These are phyloP conservation scores for Leptosomus discolor DNA, from an alignment of 2,113 vertebrate species.

Conservation along the genomic window DNA sequence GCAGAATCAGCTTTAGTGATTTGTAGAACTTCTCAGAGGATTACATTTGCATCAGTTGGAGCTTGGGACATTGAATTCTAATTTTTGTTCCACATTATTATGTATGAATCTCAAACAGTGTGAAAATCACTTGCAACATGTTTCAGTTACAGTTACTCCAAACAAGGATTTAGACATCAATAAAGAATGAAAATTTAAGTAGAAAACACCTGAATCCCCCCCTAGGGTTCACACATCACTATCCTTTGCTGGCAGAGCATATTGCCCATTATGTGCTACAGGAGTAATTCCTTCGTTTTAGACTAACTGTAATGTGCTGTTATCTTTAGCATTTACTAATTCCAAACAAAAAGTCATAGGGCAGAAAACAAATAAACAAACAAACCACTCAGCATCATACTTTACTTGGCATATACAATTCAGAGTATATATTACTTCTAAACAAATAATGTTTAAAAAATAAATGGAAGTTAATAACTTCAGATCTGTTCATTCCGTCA, in stretches of 20 bases:
- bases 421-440: not conserved
- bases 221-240: not conserved
- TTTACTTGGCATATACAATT: not conserved
- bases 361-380: not conserved
- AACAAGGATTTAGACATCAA: not conserved
- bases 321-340: not conserved
- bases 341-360: not conserved
- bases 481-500: not conserved
- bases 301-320: not conserved
- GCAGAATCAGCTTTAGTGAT: not conserved
- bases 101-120: not conserved
- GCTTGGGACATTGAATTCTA: not conserved
- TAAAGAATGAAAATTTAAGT: not conserved
- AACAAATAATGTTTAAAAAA: not conserved
- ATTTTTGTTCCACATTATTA: not conserved
- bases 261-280: fast-evolving
- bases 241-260: not conserved
- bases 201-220: not conserved
- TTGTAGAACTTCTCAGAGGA: not conserved
- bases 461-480: not conserved
- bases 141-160: not conserved
- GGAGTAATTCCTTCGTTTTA: not conserved
- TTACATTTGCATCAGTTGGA: not conserved
- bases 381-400: not conserved
- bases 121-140: not conserved